Evolutionary conservation across 2,113 vertebrate genomes (phyloP).

Genomic region (Crotalus viridis): DNA sequence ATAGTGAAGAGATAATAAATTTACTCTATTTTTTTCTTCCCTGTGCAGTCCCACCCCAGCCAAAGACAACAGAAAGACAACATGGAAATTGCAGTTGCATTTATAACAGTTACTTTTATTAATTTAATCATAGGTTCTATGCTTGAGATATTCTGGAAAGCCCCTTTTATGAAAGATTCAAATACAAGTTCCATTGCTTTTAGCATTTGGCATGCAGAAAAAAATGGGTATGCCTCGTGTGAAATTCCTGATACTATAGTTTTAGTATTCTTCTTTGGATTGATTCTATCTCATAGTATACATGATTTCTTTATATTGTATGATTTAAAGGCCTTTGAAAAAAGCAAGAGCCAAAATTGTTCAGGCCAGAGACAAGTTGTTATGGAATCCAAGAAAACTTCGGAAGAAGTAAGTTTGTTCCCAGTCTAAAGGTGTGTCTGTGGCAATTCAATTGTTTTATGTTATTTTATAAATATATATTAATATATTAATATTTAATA

Average conservation of each 20-base stretch:
- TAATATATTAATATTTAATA: neutral
- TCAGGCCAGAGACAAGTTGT: neutral
- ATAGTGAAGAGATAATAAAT: constrained; percentile 33
- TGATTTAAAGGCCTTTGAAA: constrained; percentile 51
- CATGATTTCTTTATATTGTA: constrained; percentile 10
- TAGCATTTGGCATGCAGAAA: neutral
- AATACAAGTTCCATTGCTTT: constrained; percentile 46
- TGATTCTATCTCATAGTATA: neutral
- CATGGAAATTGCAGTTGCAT: constrained; percentile 52
- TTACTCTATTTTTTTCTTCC: constrained; percentile 33
- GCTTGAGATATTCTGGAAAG: constrained; percentile 70
- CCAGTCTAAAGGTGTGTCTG: neutral
- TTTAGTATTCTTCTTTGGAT: neutral
- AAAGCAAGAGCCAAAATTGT: neutral
- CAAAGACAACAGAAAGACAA: constrained; percentile 31
- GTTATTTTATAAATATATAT: neutral
- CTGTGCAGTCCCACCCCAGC: constrained; percentile 57
- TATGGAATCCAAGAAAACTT: constrained; percentile 41
- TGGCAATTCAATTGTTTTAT: neutral
- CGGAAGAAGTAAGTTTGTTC: constrained; percentile 62
- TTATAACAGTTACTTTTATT: constrained; percentile 24
- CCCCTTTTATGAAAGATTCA: constrained; percentile 64
- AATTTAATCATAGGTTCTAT: constrained; percentile 60
- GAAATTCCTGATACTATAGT: neutral
- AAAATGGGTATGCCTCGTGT: neutral